A percentile compares a stretch with the other conserved stretches of the same genome.
phyloP scores from a whole-genome alignment of 35 echinoderm and acorn worm species.

The Diadema setosum region DNA sequence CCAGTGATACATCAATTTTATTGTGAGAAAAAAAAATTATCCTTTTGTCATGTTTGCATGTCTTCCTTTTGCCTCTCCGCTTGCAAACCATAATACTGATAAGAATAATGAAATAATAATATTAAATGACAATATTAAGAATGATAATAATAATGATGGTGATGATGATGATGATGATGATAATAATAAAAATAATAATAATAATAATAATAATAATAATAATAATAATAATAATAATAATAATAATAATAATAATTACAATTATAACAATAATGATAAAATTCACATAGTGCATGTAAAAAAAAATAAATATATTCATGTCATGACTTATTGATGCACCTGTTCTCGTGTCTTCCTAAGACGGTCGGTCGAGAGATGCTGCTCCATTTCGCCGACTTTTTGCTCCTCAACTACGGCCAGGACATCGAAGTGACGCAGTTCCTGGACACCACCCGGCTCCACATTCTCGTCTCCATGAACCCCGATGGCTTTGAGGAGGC shows the following conservation, averaged over 20 bases:
- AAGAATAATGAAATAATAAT: neutral
- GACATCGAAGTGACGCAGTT: slow-evolving; percentile 45
- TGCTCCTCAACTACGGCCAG: slow-evolving; percentile 33
- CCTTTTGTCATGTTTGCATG: no score
- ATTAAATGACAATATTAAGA: neutral
- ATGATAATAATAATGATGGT: neutral
- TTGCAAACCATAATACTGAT: no score
- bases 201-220: neutral
- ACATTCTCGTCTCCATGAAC: slow-evolving; percentile 77
- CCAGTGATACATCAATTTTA: no score
- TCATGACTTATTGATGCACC: neutral
- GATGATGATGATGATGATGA: neutral
- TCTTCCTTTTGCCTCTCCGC: no score
- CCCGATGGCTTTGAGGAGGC: slow-evolving; percentile 83
- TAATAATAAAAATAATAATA: neutral
- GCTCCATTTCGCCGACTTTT: slow-evolving; percentile 49
- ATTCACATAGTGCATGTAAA: neutral
- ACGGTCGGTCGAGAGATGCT: slow-evolving; percentile 63
- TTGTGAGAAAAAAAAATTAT: no score
- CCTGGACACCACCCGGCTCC: slow-evolving; percentile 73
- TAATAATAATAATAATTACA: neutral
- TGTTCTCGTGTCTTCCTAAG: neutral
- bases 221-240: neutral
- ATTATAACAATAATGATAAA: no score
- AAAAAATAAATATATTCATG: neutral